A percentile compares a stretch with the other conserved stretches of the same genome.
Evolutionary conservation across 1,140 invertebrate species (phyloP).

Genomic region (Micrasema longulum): DNA sequence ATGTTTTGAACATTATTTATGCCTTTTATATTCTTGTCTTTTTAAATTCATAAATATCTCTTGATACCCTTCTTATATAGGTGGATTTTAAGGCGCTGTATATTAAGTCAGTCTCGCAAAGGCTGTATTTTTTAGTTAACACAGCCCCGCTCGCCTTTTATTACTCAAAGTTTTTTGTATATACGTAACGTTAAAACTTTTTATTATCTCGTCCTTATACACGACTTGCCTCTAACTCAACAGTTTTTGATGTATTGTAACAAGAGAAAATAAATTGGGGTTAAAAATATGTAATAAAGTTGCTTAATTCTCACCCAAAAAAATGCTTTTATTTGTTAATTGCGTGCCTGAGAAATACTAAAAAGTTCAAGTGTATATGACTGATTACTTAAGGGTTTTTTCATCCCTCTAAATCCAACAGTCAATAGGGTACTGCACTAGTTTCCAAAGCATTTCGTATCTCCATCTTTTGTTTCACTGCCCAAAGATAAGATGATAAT

Average conservation of each 20-base stretch:
- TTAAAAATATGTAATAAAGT: constrained; percentile 13
- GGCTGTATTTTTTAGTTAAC: constrained; percentile 35
- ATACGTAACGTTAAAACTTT: constrained; percentile 30
- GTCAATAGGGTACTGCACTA: too few species aligned
- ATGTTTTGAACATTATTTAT: too few species aligned
- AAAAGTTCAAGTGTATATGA: too few species aligned
- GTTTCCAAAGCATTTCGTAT: too few species aligned
- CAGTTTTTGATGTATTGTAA: constrained; percentile 31
- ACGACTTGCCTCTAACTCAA: constrained; percentile 26
- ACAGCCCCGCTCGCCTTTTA: constrained; percentile 32
- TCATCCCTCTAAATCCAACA: too few species aligned
- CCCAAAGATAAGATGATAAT: too few species aligned
- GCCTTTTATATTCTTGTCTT: too few species aligned
- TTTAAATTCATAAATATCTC: too few species aligned
- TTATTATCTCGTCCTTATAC: constrained; percentile 37
- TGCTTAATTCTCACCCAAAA: constrained; percentile 2
- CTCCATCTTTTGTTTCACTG: too few species aligned
- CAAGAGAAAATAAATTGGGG: background rate
- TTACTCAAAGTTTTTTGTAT: constrained; percentile 30
- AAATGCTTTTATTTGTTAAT: constrained; percentile 3
- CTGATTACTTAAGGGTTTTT: too few species aligned
- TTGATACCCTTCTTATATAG: too few species aligned
- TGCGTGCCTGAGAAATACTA: constrained; percentile 12
- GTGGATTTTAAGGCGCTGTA: constrained; percentile 1
- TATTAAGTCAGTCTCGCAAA: constrained; percentile 22